Base-by-base conservation (phyloP, 2,797 vertebrate genomes). In the Ctenopoma multispine region DNA sequence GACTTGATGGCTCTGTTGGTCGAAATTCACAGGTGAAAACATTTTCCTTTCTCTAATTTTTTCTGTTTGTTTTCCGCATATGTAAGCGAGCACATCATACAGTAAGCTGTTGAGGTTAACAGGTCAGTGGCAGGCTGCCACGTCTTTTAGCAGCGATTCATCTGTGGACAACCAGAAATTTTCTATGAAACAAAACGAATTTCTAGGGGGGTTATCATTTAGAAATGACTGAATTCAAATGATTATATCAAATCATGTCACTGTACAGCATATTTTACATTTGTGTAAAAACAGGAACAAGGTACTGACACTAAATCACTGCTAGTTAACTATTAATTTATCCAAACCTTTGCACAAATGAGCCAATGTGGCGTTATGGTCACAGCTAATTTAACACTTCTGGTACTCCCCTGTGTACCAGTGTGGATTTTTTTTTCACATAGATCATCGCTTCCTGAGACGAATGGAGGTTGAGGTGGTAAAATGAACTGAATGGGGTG, bases 401-500 rank as follows among this genome's bases (percentile, higher is more conserved):
- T 78, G 68, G 55, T 65, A 58, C 73, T 61, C 57, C 64, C 55
- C 75, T 78, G 62, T 58, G 55, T 71, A 69, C 53, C 67, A 48
- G 29, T 51, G 63, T 61, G 55, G 74, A 31, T 72, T 24, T 17
- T 67, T 69, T 79, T 60, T 61, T 58, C 79, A 80, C 83, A 75
- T 75, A 82, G 71, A 85, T 83, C 84, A 75, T 86, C 87, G 62
- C 89, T 92, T 92, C 91, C 91, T 92, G 92, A 93, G 91, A 91
- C 89, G 68, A 87, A 91, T 90, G 90, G 85, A 86, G 86, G 81
- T 87, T 75, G 84, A 81, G 80, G 83, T 86, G 84, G 72, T 78
- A 74, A 77, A 76, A 88, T 88, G 77, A 84, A 75, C 73, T 73
- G 84, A 70, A 78, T 79, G 89, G 73, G 67, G 77, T 87, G 75